Percentiles rank a stretch among this genome's conserved stretches.
These are phyloP conservation scores for Sinonovacula constricta DNA, from an alignment of 1,140 invertebrate genomes.

Conservation along the genomic window DNA sequence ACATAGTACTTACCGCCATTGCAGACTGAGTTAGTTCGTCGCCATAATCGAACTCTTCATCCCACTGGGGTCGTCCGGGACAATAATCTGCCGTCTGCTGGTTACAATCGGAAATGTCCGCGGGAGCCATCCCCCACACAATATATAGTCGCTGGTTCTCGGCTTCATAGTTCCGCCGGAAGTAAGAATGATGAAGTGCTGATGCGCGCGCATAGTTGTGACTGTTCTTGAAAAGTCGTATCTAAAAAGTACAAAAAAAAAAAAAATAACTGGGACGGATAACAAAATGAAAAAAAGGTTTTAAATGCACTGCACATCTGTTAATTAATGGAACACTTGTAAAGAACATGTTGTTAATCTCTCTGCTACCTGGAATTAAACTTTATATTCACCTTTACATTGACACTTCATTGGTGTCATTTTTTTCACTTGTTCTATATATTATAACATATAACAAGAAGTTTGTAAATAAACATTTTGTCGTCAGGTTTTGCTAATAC, in stretches of 20 bases:
- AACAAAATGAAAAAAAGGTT: too few species aligned
- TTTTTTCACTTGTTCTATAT: neutral
- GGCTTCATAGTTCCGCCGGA: constrained; percentile 37
- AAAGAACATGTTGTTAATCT: neutral
- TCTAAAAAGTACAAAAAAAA: constrained; percentile 6
- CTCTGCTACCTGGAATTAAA: neutral
- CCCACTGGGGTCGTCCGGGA: constrained; percentile 31
- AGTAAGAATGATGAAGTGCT: constrained; percentile 12
- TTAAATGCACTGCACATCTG: too few species aligned
- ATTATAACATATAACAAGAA: too few species aligned
- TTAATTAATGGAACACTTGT: neutral
- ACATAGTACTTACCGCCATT: constrained; percentile 41
- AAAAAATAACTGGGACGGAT: too few species aligned
- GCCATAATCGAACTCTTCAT: constrained; percentile 30
- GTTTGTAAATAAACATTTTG: too few species aligned
- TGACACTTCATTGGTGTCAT: neutral
- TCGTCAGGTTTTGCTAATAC: too few species aligned
- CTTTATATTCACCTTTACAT: neutral
- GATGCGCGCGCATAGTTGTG: constrained; percentile 47
- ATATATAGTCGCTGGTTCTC: constrained; percentile 42
- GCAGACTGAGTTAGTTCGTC: constrained; percentile 14
- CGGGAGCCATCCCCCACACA: constrained; percentile 43
- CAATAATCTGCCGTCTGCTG: constrained; percentile 35
- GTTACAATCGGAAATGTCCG: constrained; percentile 34
- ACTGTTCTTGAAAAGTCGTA: constrained; percentile 26